Evolutionary conservation across 1,140 invertebrate species (phyloP).

Genomic region (Venustaconcha ellipsiformis): DNA sequence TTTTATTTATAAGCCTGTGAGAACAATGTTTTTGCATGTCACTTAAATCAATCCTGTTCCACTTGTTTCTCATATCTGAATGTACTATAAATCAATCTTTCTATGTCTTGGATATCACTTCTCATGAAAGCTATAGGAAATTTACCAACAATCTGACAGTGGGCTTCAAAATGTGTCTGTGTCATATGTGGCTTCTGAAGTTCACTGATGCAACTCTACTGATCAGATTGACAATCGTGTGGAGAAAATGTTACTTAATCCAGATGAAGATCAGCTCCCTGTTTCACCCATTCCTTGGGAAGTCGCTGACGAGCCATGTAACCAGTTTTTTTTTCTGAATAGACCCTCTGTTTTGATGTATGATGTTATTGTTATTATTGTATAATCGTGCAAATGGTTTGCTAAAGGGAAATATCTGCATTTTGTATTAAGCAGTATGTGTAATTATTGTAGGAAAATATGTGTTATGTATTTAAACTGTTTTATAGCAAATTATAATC

Average conservation of each 20-base stretch:
- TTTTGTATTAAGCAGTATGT: no score
- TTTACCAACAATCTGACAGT: slow-evolving; percentile 86
- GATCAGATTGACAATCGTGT: slow-evolving; percentile 91
- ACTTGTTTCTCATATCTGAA: no score
- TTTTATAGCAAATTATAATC: no score
- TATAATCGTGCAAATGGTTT: no score
- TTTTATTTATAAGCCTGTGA: no score
- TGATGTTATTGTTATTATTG: slow-evolving; percentile 21
- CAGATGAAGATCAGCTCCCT: slow-evolving; percentile 76
- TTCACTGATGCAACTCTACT: slow-evolving; percentile 89
- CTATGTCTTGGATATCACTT: no score
- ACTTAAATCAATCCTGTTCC: no score
- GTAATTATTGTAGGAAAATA: no score
- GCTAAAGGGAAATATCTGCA: no score
- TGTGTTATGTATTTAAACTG: no score
- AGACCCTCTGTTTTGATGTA: slow-evolving; percentile 78
- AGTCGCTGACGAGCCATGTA: slow-evolving; percentile 87
- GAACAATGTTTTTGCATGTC: no score
- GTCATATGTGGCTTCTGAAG: slow-evolving; percentile 89
- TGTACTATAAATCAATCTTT: no score
- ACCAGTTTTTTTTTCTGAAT: slow-evolving; percentile 85
- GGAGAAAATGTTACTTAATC: slow-evolving; percentile 80
- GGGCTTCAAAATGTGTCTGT: slow-evolving; percentile 88
- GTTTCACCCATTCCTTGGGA: slow-evolving; percentile 76
- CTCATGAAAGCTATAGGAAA: slow-evolving; percentile 15